phyloP scores from a whole-genome alignment of 2,888 invertebrate species.

The Danaus chrysippus region DNA sequence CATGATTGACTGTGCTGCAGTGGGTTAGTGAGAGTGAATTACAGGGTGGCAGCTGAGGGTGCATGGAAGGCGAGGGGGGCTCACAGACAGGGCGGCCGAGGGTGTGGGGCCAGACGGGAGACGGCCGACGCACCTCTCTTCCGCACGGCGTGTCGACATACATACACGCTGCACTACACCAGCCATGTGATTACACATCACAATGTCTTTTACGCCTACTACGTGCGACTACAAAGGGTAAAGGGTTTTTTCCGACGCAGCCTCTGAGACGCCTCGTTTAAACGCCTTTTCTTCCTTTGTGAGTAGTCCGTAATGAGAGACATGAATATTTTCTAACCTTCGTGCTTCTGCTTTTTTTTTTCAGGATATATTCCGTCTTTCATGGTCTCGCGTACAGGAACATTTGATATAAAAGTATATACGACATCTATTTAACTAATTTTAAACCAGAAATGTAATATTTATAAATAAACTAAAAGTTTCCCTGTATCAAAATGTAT shows the following conservation, averaged over 20 bases:
- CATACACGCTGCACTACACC: conserved; percentile 48
- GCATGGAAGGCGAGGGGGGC: conserved; percentile 40
- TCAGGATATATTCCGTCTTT: no score
- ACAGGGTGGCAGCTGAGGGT: conserved; percentile 45
- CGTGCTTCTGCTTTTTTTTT: background rate
- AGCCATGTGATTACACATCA: conserved; percentile 49
- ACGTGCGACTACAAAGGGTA: conserved; percentile 32
- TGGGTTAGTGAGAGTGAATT: conserved; percentile 80
- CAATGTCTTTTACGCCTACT: conserved; percentile 47
- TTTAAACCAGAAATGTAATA: no score
- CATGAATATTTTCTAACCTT: conserved; percentile 3
- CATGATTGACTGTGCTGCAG: conserved; percentile 75
- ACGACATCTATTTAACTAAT: no score
- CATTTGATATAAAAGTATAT: no score
- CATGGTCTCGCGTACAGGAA: no score
- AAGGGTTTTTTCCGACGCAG: conserved; percentile 29
- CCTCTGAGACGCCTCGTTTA: conserved; percentile 25
- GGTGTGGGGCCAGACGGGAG: conserved; percentile 77
- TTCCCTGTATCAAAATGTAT: background rate
- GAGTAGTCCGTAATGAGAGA: conserved; percentile 12
- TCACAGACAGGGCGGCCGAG: conserved; percentile 64
- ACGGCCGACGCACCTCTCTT: conserved; percentile 68
- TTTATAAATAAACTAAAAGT: conserved; percentile 7
- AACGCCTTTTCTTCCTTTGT: conserved; percentile 15
- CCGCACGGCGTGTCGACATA: conserved; percentile 60